Evolutionary conservation across 2,797 vertebrate genomes (phyloP).

Genomic region (Pelobates cultripes): DNA sequence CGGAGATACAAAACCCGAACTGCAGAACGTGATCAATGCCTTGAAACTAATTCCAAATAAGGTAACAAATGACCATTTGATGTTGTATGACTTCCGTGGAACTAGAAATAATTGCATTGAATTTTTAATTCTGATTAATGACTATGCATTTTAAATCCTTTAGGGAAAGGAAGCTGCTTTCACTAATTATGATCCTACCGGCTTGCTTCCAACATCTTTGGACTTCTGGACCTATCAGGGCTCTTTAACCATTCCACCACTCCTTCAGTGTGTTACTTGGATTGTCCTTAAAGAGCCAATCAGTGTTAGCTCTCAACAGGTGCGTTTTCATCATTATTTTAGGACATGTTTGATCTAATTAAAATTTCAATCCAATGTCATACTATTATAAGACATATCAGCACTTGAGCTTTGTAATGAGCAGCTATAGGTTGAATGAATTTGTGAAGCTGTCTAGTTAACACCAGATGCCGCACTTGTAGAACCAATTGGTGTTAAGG

Average conservation of each 20-base stretch:
- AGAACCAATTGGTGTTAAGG: too few relatives aligned
- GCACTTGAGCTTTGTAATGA: too few relatives aligned
- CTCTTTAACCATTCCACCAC: conserved; percentile 92
- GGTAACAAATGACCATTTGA: conserved; percentile 66
- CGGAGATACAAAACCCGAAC: conserved; percentile 72
- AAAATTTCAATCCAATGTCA: too few relatives aligned
- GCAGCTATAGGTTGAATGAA: too few relatives aligned
- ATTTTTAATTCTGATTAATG: not conserved
- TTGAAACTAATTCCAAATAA: conserved; percentile 80
- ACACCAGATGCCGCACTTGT: too few relatives aligned
- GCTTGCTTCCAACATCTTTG: conserved; percentile 80
- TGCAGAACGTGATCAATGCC: conserved; percentile 82
- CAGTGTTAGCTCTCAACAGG: conserved; percentile 84
- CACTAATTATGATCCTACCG: conserved; percentile 77
- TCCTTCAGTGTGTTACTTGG: conserved; percentile 91
- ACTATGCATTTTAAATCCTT: conserved; percentile 8
- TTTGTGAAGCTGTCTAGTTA: too few relatives aligned
- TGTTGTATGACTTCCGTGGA: too few relatives aligned
- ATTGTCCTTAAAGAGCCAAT: conserved; percentile 88
- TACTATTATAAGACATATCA: too few relatives aligned
- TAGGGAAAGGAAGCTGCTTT: conserved; percentile 84
- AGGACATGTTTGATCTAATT: too few relatives aligned
- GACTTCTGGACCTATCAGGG: conserved; percentile 93
- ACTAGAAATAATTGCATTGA: too few relatives aligned
- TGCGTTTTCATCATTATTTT: conserved; percentile 57